Conservation (phyloP, 2,797 vertebrate genomes). For the Myotis daubentonii region DNA sequence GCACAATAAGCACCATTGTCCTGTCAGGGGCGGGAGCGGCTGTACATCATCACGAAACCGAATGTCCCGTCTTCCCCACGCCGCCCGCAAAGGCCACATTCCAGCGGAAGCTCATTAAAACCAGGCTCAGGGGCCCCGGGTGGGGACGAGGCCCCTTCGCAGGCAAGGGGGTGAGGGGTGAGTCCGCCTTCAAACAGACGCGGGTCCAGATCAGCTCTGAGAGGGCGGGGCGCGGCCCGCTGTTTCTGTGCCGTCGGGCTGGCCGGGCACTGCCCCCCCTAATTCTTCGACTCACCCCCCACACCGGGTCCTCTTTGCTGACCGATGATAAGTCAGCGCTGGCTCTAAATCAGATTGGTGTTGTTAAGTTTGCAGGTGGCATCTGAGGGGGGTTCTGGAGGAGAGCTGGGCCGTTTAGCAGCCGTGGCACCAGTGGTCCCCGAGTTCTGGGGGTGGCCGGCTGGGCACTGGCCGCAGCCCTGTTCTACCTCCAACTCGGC, state of each 20-base stretch:
- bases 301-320: constrained; percentile 89
- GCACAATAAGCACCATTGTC: constrained; percentile 98
- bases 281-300: constrained; percentile 87
- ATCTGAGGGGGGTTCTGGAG: constrained; percentile 79
- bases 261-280: neutral
- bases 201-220: constrained; percentile 99
- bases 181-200: constrained; percentile 99
- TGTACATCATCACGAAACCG: constrained; percentile 98
- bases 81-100: constrained; percentile 97
- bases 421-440: accelerated
- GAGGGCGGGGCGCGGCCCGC: constrained; percentile 95
- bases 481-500: neutral
- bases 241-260: constrained; percentile 90
- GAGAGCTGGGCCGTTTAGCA: constrained; percentile 55
- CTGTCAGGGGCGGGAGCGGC: constrained; percentile 95
- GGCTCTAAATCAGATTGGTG: constrained; percentile 89
- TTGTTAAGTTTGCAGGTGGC: constrained; percentile 86
- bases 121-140: constrained; percentile 96
- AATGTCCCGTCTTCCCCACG: constrained; percentile 95
- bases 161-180: constrained; percentile 96
- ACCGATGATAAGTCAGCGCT: constrained; percentile 86
- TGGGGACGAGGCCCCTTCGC: constrained; percentile 78
- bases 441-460: neutral
- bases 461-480: neutral
- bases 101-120: constrained; percentile 96